Base-by-base conservation (phyloP, 2,797 vertebrate genomes). In the Chromobotia macracanthus region DNA sequence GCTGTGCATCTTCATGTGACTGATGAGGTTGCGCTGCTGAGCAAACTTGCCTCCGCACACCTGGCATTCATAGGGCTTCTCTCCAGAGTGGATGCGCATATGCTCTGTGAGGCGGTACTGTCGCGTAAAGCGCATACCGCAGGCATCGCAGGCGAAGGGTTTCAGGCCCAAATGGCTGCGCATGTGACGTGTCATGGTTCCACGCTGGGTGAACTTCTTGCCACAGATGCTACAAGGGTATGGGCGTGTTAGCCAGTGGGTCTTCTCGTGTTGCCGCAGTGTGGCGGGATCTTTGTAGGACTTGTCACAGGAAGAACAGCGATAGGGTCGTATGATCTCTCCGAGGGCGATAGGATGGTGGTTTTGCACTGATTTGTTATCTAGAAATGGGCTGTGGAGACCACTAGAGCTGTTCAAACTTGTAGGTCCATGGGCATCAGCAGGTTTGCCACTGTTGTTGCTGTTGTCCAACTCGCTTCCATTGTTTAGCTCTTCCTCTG, bases 1-100 rank as follows among this genome's bases (percentile, higher is more conserved):
- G 77, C 96, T 96, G 89, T 99, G 98, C 98, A 99, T 99, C 94
- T 99, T 99, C 96, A 98, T 99, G 91, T 99, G 98, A 90, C 97
- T 99, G 93, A 99, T 99, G 88, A 99, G 97, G 93, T 99, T 99
- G 87, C 98, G 95, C 90, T 99, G 98, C 94, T 99, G 97, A 15
- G 97, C 97, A 25, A 99, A 99, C 93, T 99, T 99, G 18, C 97
- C 98, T 0, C 97, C 97, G 3, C 98, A 99, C 88, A 99, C 96
- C 93, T 98, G 97, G 90, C 98, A 99, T 88, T 98, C 96, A 0
- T 99, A 99, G 82, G 98, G 98, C 89, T 99, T 99, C 91, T 99
- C 98, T 0, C 98, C 98, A 0, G 98, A 99, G 92, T 99, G 98
- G 89, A 99, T 99, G 87, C 98, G 96, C 97, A 99, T 98, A 92